These are phyloP conservation scores for Polia nebulosa DNA, from an alignment of 2,888 invertebrate genomes.

Conservation along the genomic window DNA sequence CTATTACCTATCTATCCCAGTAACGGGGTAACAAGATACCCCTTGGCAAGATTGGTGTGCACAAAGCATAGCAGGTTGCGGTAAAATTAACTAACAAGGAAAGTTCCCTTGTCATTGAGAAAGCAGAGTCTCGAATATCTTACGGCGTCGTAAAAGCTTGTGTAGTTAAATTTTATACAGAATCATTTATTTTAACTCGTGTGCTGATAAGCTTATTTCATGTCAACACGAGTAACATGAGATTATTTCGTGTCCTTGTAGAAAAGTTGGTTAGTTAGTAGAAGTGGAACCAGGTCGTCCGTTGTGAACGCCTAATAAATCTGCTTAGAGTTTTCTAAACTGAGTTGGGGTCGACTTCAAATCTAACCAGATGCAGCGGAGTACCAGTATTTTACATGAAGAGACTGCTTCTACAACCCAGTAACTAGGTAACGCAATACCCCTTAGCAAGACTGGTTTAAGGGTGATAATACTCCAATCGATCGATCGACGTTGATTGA, in stretches of 20 bases:
- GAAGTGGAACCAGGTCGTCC: background rate
- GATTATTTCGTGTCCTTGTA: background rate
- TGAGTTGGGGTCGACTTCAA: too few species aligned
- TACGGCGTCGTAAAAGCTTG: slow-evolving; percentile 20
- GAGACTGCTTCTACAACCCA: too few species aligned
- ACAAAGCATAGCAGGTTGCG: background rate
- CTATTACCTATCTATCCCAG: background rate
- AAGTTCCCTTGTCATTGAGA: slow-evolving; percentile 33
- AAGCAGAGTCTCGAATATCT: slow-evolving; percentile 27
- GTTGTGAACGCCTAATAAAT: background rate
- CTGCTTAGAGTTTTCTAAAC: too few species aligned
- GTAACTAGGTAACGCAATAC: too few species aligned
- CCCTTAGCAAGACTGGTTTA: too few species aligned
- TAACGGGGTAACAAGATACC: background rate
- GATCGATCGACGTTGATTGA: too few species aligned
- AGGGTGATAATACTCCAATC: too few species aligned
- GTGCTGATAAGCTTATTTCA: background rate
- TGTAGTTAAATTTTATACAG: slow-evolving; percentile 38
- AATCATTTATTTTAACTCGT: slow-evolving; percentile 41
- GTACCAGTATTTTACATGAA: too few species aligned
- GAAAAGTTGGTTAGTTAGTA: background rate
- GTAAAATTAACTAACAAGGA: background rate
- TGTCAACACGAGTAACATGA: background rate
- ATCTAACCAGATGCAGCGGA: too few species aligned
- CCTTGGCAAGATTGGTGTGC: background rate